Percentiles rank a stretch among this genome's conserved stretches.
Evolutionary conservation across 2,113 vertebrate genomes (phyloP).

Genomic region (Typhlomys cinereus): DNA sequence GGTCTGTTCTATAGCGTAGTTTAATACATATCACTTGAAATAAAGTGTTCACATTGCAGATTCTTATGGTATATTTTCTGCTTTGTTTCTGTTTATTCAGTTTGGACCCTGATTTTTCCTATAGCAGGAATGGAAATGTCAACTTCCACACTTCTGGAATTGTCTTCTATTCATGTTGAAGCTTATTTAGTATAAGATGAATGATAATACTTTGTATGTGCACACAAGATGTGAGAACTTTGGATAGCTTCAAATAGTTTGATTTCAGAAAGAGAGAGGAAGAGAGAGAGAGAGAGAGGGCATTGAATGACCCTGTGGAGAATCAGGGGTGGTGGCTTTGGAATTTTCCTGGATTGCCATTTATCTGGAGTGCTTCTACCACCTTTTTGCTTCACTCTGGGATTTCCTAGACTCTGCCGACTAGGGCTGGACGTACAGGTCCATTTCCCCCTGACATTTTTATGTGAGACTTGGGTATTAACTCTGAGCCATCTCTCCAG

Average conservation of each 20-base stretch:
- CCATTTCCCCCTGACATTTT: too few species aligned
- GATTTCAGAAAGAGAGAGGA: too few species aligned
- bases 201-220: not conserved
- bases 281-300: too few species aligned
- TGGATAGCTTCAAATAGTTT: not conserved
- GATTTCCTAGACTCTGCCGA: too few species aligned
- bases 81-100: slow-evolving; percentile 51
- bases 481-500: too few species aligned
- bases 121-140: not conserved
- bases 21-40: slow-evolving; percentile 52
- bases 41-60: slow-evolving; percentile 49
- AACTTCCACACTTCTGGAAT: not conserved
- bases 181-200: not conserved
- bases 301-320: too few species aligned
- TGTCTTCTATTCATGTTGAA: not conserved
- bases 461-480: too few species aligned
- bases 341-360: too few species aligned
- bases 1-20: slow-evolving; percentile 2
- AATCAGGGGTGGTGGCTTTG: too few species aligned
- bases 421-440: too few species aligned
- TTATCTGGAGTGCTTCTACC: too few species aligned
- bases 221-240: not conserved
- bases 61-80: slow-evolving; percentile 41
- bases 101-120: not conserved
- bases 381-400: too few species aligned